phyloP scores from a whole-genome alignment of 1,140 invertebrate genomes.

The Vollenhovia emeryi region DNA sequence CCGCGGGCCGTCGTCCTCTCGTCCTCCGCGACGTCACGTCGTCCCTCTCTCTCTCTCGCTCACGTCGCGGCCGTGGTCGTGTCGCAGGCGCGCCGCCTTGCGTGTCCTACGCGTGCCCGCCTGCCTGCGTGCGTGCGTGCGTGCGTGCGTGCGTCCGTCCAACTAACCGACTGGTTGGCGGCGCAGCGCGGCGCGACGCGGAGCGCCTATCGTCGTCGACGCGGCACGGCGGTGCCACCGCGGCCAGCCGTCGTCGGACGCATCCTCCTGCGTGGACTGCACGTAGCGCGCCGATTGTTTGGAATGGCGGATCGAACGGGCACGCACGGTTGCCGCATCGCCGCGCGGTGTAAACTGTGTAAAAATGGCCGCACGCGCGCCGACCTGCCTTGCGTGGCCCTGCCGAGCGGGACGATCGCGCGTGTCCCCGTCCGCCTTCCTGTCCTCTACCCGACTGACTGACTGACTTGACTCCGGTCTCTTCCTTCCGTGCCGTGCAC shows the following conservation, averaged over 20 bases:
- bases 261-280: constrained; percentile 84
- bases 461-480: constrained; percentile 30
- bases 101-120: background rate
- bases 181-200: constrained; percentile 17
- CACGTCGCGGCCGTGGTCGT: no score
- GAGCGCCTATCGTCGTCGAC: constrained; percentile 65
- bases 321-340: constrained; percentile 89
- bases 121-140: background rate
- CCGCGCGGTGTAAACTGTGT: constrained; percentile 86
- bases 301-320: constrained; percentile 88
- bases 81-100: constrained; percentile 2
- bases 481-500: background rate
- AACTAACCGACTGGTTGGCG: constrained; percentile 2
- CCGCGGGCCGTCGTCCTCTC: constrained; percentile 45
- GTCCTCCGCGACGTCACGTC: background rate
- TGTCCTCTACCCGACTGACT: constrained; percentile 8
- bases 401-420: background rate
- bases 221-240: constrained; percentile 69
- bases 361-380: constrained; percentile 90
- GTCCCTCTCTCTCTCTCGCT: background rate
- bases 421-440: constrained; percentile 10
- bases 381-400: constrained; percentile 74
- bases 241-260: constrained; percentile 85
- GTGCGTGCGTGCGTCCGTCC: background rate
- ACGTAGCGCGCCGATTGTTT: constrained; percentile 87